phyloP scores from a whole-genome alignment of 2,888 invertebrate species.

The Strigamia crassipes region DNA sequence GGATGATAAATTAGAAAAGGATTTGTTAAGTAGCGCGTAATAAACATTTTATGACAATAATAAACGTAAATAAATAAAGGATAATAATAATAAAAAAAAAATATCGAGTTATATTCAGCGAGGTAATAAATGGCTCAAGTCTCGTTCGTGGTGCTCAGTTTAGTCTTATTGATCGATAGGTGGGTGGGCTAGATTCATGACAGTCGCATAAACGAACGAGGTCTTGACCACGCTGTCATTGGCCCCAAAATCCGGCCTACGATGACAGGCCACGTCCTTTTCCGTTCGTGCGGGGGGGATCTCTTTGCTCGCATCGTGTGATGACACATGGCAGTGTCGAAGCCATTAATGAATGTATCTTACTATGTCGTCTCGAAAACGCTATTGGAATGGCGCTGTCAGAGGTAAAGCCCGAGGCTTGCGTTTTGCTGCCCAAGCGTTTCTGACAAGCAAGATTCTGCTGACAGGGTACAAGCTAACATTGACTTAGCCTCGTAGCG shows the following conservation, averaged over 20 bases:
- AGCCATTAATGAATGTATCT: slow-evolving; percentile 32
- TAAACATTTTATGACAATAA: neutral
- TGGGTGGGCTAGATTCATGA: slow-evolving; percentile 20
- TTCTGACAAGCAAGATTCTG: slow-evolving; percentile 37
- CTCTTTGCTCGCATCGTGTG: neutral
- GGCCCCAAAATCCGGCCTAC: slow-evolving; percentile 31
- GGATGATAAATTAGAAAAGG: neutral
- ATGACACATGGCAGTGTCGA: slow-evolving; percentile 16
- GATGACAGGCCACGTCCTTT: slow-evolving; percentile 25
- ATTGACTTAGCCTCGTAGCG: slow-evolving; percentile 13
- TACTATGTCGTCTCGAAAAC: slow-evolving; percentile 12
- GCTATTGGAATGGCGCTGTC: slow-evolving; percentile 15
- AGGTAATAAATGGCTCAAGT: neutral
- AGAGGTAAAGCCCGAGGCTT: slow-evolving; percentile 14
- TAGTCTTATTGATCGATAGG: slow-evolving; percentile 18
- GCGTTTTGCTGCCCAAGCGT: slow-evolving; percentile 24
- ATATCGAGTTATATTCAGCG: neutral
- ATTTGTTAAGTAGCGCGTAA: neutral
- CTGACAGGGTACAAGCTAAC: slow-evolving; percentile 31
- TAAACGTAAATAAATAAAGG: neutral
- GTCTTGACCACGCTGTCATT: slow-evolving; percentile 28
- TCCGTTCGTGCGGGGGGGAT: slow-evolving; percentile 19
- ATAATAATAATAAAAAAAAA: no score
- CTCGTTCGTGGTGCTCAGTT: neutral
- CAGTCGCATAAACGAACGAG: slow-evolving; percentile 4